phyloP scores from a whole-genome alignment of 2,888 invertebrate genomes.

The Pycnomerus fuliginosus region DNA sequence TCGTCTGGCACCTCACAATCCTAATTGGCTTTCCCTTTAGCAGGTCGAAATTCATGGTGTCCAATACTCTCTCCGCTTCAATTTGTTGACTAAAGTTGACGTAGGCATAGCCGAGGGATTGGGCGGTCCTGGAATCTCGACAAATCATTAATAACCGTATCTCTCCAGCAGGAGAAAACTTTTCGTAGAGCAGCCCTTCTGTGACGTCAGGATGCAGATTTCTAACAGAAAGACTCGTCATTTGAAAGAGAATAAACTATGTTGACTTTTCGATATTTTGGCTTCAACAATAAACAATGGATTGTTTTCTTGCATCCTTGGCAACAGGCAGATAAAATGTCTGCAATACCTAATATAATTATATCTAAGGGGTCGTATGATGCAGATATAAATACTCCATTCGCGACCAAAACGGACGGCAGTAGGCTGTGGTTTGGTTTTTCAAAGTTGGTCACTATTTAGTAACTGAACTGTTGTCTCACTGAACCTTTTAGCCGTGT shows the following conservation, averaged over 20 bases:
- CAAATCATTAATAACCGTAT: slow-evolving; percentile 98
- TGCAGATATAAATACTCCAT: too few relatives aligned
- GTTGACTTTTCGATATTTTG: too few relatives aligned
- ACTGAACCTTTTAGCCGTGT: too few relatives aligned
- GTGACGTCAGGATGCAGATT: slow-evolving; percentile 98
- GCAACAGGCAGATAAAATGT: too few relatives aligned
- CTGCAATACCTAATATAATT: too few relatives aligned
- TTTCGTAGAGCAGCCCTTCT: slow-evolving; percentile 98
- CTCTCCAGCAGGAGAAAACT: slow-evolving; percentile 97
- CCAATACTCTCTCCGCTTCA: slow-evolving; percentile 97
- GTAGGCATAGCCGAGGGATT: slow-evolving; percentile 98
- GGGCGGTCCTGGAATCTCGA: slow-evolving; percentile 94
- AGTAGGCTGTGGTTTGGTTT: too few relatives aligned
- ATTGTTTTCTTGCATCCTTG: too few relatives aligned
- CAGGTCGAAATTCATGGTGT: slow-evolving; percentile 99
- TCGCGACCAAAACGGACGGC: too few relatives aligned
- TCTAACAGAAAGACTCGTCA: slow-evolving; percentile 98
- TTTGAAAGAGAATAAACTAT: slow-evolving; percentile 70
- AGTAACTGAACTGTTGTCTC: too few relatives aligned
- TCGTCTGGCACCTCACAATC: slow-evolving; percentile 99
- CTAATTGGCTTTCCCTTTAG: slow-evolving; percentile 96
- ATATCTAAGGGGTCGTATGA: too few relatives aligned
- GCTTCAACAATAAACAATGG: too few relatives aligned
- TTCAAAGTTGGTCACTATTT: too few relatives aligned
- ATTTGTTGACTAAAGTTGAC: slow-evolving; percentile 99